A percentile compares a stretch with the other conserved stretches of the same genome.
These are phyloP conservation scores for Barnardius zonarius DNA, from an alignment of 2,113 vertebrate genomes.

Conservation along the genomic window DNA sequence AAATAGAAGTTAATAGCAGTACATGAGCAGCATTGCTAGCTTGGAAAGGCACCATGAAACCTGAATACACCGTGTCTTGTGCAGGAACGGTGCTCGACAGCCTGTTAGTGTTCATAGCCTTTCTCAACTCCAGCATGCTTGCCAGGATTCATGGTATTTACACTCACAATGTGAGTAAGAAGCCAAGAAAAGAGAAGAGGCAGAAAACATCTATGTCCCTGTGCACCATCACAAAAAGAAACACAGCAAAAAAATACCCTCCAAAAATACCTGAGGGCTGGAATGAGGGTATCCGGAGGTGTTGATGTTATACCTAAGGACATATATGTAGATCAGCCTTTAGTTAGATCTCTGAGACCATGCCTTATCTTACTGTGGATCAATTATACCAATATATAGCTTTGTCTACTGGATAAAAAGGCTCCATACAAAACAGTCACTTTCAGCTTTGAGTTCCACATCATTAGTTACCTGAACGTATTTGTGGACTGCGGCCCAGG, in stretches of 20 bases:
- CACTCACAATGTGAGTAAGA: not conserved
- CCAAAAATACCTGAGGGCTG: not conserved
- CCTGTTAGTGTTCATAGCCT: not conserved
- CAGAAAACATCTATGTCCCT: not conserved
- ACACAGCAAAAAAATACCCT: not conserved
- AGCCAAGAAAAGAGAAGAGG: not conserved
- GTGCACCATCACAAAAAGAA: not conserved
- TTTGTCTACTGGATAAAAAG: not conserved
- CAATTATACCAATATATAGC: not conserved
- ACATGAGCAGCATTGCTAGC: not conserved
- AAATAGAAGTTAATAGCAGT: slow-evolving; percentile 1
- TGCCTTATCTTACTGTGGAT: not conserved
- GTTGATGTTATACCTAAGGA: not conserved
- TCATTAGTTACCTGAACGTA: not conserved
- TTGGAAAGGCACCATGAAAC: not conserved
- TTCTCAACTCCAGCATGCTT: not conserved
- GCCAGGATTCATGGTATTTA: not conserved
- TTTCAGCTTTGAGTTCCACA: not conserved
- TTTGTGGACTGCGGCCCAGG: not conserved
- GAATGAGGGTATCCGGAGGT: not conserved
- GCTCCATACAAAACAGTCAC: not conserved
- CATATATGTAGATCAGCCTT: not conserved
- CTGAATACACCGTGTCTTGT: accelerated
- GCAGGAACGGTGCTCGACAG: not conserved
- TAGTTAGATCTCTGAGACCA: not conserved